A percentile compares a stretch with the other conserved stretches of the same genome.
Conservation (phyloP, 1,140 invertebrate species). For the Camponotus pennsylvanicus region DNA sequence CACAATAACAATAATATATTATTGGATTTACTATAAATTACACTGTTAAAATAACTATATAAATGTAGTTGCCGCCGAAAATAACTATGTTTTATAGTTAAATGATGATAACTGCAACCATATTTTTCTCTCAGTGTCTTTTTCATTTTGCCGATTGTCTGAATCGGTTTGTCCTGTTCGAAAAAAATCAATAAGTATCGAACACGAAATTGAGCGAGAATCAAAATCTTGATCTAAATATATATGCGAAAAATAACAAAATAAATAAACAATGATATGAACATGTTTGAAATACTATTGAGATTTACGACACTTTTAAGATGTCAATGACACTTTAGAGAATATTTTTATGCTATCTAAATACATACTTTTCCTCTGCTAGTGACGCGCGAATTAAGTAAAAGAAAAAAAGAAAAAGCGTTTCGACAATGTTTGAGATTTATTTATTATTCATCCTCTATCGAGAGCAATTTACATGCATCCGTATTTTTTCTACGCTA, state of each 20-base stretch:
- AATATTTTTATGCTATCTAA: background rate
- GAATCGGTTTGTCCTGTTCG: no score
- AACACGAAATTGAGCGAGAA: background rate
- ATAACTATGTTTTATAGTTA: no score
- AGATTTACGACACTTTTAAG: background rate
- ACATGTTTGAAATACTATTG: background rate
- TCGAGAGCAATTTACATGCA: constrained; percentile 7
- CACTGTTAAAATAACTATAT: no score
- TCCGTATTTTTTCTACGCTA: background rate
- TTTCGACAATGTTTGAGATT: background rate
- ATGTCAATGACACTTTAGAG: constrained; percentile 8
- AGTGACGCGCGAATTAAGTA: background rate
- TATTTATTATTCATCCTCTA: background rate
- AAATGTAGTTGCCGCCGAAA: no score
- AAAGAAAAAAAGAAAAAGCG: background rate
- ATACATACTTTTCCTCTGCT: background rate
- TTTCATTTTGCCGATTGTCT: no score
- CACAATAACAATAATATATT: no score
- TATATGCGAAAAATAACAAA: background rate
- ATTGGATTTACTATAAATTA: no score
- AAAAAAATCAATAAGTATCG: background rate
- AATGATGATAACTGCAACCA: no score
- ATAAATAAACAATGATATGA: background rate
- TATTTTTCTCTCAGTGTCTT: no score
- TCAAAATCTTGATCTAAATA: background rate